Base-by-base conservation (phyloP, 2,797 vertebrate species). In the Adrianichthys oophorus region DNA sequence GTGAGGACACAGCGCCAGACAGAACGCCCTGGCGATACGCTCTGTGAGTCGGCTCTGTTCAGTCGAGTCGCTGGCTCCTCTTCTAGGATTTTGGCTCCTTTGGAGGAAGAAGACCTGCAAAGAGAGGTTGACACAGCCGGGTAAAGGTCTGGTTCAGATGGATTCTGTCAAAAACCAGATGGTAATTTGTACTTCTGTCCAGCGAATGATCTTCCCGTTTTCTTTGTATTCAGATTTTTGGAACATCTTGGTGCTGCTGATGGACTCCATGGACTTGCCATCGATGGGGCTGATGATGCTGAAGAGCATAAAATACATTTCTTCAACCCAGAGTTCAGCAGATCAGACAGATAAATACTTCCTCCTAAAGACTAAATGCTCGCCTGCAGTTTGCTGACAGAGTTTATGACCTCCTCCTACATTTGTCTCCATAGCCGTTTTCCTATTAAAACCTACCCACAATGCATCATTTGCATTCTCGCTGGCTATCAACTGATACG, bases 201-300 rank as follows among this genome's bases (percentile, higher is more conserved):
- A 99, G 60, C 95, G 94, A 78, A 99, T 97, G 81, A 98, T 95
- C 86, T 99, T 99, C 37, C 98, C 98, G 1, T 95, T 99, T 49
- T 96, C 95, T 92, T 97, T 98, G 89, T 97, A 98, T 80, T 99
- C 97, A 0, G 96, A 96, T 63, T 96, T 95, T 37, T 99, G 98
- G 80, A 97, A 98, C 89, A 98, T 96, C 90, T 98, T 99, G 59
- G 89, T 90, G 4, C 95, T 99, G 68, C 90, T 93, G 80, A 99
- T 91, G 1, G 95, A 97, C 80, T 99, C 98, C 98, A 99, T 97
- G 24, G 95, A 95, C 84, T 95, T 98, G 15, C 95, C 96, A 81
- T 99, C 98, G 7, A 99, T 98, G 29, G 97, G 97, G 73, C 98
- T 99, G 62, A 94, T 70, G 46, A 99, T 92, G 16, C 97, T 99